phyloP scores from a whole-genome alignment of 2,113 vertebrate genomes.

The Epinephelus lanceolatus region DNA sequence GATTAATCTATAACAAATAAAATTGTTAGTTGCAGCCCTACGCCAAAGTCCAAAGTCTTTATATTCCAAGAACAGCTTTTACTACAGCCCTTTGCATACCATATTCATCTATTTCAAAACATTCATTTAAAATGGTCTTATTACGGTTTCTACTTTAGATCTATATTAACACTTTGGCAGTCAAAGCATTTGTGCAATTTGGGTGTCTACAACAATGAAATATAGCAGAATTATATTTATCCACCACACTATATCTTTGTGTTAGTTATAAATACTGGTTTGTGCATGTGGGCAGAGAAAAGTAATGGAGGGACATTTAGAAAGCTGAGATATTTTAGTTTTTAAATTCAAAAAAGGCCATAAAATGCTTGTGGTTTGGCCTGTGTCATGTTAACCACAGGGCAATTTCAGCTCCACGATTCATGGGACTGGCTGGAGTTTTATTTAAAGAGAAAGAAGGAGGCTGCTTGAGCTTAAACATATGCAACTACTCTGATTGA shows the following conservation, averaged over 20 bases:
- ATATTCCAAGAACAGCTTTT: conserved; percentile 23
- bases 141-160: background rate
- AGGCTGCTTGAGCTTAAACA: conserved; percentile 37
- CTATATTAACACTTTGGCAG: background rate
- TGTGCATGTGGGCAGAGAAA: background rate
- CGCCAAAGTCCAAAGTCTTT: background rate
- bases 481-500: conserved; percentile 38
- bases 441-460: conserved; percentile 36
- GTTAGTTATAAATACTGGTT: conserved; percentile 13
- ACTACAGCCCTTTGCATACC: background rate
- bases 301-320: background rate
- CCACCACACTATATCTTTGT: conserved; percentile 10
- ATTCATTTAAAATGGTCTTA: conserved; percentile 6
- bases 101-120: background rate
- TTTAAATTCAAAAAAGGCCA: conserved; percentile 27
- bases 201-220: background rate
- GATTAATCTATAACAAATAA: too few species aligned
- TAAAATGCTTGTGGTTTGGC: conserved; percentile 57
- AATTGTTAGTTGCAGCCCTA: too few species aligned
- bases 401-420: conserved; percentile 36
- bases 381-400: conserved; percentile 14
- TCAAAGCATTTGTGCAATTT: background rate
- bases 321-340: conserved; percentile 22
- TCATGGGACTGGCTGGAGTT: conserved; percentile 14
- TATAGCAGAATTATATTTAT: background rate